Conservation (phyloP, 2,888 invertebrate species). For the Sesamia inferens region DNA sequence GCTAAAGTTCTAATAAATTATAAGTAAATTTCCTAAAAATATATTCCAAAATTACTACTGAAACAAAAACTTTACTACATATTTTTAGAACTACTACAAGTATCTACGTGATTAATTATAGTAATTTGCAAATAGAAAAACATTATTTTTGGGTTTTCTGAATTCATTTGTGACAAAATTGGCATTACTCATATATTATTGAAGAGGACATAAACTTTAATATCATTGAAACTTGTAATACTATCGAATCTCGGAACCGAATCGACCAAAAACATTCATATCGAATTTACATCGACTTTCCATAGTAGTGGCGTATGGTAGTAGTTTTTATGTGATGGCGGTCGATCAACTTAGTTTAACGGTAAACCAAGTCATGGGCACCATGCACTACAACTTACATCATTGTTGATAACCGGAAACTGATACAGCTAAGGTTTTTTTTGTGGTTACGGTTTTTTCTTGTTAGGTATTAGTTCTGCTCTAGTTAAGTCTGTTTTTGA, state of each 20-base stretch:
- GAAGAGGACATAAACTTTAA: neutral
- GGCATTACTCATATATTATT: too few species aligned
- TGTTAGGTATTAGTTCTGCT: conserved; percentile 53
- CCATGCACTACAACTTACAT: conserved; percentile 69
- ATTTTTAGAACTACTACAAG: too few species aligned
- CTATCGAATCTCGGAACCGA: neutral
- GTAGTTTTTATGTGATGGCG: conserved; percentile 71
- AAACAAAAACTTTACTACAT: too few species aligned
- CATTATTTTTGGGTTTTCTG: too few species aligned
- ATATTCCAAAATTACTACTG: too few species aligned
- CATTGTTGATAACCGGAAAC: conserved; percentile 64
- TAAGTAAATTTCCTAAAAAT: too few species aligned
- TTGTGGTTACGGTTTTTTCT: conserved; percentile 45
- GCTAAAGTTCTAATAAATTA: too few species aligned
- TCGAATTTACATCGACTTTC: conserved; percentile 56
- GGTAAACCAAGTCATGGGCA: conserved; percentile 73
- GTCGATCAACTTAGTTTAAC: conserved; percentile 86
- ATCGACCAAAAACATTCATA: conserved; percentile 19
- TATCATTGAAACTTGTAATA: neutral
- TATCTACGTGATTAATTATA: too few species aligned
- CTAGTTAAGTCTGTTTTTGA: conserved; percentile 44
- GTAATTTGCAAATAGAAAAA: neutral
- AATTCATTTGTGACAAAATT: neutral
- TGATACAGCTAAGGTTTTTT: conserved; percentile 57
- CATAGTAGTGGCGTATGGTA: conserved; percentile 59